Base-by-base conservation (phyloP, 2,797 vertebrate species). In the Bovichtus variegatus region DNA sequence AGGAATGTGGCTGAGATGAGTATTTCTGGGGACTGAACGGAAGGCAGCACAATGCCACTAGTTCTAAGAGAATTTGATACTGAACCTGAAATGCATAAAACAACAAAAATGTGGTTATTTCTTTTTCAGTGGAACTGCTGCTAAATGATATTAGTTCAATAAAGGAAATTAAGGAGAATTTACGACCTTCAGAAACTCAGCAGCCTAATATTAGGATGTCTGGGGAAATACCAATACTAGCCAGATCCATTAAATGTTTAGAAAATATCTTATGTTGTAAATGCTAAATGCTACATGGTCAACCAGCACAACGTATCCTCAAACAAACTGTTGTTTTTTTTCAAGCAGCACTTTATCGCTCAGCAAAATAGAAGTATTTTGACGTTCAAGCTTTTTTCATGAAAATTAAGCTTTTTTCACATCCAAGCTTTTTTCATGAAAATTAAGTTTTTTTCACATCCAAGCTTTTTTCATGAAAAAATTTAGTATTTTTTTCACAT, bases 1-100 rank as follows among this genome's bases (percentile, higher is more conserved):
- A 89, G 85, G 87, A 92, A 91, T 91, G 85, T 83, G 76, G 74
- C 69, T 61, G 81, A 60, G 80, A 83, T 61, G 31, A 76, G 79
- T 86, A 73, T 82, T 88, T 87, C 55, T 49, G 59, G 61, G 18
- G 19, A 34, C 36, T 29, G 58, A 78, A 83, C 80, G 76, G 74
- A 71, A 63, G 73, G 63, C 21, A 70, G 72, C 63, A 80, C 74
- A 76, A 74, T 74, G 58, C 23, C 40, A 27, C 57, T 11, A 13
- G 25, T 63, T 76, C 58, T 29, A 71, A 74, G 38, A 66, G 29
- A 34, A 54, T 83, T 19, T 25, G 25, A 18, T 60, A 36, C 38
- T 60, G 18, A 63, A 80, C 44, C 19, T 36, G 53, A 58, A 60
- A 78, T 31, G 2, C 7, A 25, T 15, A 11, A 10, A 74, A n/a